Evolutionary conservation across 2,888 invertebrate genomes (phyloP).

Genomic region (Caenorhabditis zanzibari): DNA sequence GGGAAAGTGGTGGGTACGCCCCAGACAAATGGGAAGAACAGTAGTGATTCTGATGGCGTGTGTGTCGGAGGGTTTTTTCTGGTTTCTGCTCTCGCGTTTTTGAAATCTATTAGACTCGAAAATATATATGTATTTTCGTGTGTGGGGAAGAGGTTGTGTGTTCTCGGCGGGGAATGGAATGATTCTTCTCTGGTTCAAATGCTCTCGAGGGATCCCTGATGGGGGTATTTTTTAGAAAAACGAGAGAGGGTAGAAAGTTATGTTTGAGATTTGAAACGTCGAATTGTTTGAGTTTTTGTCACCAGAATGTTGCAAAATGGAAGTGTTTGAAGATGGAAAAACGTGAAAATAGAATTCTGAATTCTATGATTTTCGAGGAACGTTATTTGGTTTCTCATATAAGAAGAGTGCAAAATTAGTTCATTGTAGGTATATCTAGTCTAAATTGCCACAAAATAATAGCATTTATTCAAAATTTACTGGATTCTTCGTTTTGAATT

Average conservation of each 20-base stretch:
- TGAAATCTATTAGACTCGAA: slow-evolving; percentile 7
- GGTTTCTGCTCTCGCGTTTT: background rate
- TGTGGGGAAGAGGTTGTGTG: background rate
- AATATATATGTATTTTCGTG: slow-evolving; percentile 12
- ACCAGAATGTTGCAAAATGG: background rate
- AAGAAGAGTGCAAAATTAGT: no score
- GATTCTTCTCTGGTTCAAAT: slow-evolving; percentile 22
- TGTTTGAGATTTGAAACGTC: background rate
- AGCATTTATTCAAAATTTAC: no score
- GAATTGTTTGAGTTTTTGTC: slow-evolving; percentile 21
- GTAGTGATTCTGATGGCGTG: slow-evolving; percentile 9
- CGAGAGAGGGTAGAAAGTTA: background rate
- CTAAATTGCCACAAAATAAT: no score
- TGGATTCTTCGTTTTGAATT: no score
- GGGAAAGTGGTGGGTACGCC: background rate
- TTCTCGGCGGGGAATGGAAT: slow-evolving; percentile 6
- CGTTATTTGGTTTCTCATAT: no score
- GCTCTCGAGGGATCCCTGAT: background rate
- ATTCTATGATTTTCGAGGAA: background rate
- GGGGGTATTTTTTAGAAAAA: background rate
- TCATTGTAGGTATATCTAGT: no score
- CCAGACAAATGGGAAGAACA: slow-evolving; percentile 23
- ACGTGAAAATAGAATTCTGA: background rate
- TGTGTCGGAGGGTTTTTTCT: background rate
- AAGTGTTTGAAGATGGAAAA: background rate